Evolutionary conservation across 2,888 invertebrate genomes (phyloP).

Genomic region (Lypha dubia): DNA sequence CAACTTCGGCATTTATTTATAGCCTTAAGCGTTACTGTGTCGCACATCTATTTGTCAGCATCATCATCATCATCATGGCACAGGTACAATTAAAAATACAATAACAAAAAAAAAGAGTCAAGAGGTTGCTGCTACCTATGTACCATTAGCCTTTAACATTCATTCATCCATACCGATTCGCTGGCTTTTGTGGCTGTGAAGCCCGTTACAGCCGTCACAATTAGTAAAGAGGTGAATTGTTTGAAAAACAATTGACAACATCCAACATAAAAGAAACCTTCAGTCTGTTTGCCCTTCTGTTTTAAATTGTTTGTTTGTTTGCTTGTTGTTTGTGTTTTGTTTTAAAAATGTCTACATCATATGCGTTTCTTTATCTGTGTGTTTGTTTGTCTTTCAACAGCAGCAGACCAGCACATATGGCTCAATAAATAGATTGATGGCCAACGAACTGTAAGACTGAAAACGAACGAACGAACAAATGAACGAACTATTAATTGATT

Average conservation of each 20-base stretch:
- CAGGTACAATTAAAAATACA: constrained; percentile 62
- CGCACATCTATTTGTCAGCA: constrained; percentile 65
- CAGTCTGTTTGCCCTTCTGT: constrained; percentile 46
- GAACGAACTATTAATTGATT: constrained; percentile 43
- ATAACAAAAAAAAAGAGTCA: constrained; percentile 28
- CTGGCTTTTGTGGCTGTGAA: constrained; percentile 11
- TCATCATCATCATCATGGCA: constrained; percentile 55
- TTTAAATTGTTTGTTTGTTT: no score
- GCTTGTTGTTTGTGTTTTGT: constrained; percentile 16
- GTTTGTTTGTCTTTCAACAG: constrained; percentile 9
- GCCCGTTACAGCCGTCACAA: constrained; percentile 53
- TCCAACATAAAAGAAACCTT: constrained; percentile 43
- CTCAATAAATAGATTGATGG: constrained; percentile 21
- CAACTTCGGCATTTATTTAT: constrained; percentile 15
- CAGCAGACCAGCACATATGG: constrained; percentile 4
- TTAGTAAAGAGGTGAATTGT: constrained; percentile 54
- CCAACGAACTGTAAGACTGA: constrained; percentile 10
- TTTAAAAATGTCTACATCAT: constrained; percentile 26
- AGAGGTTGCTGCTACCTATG: constrained; percentile 8
- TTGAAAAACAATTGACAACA: constrained; percentile 38
- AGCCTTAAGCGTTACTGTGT: constrained; percentile 63
- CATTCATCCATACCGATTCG: constrained; percentile 10
- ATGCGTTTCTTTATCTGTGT: not conserved
- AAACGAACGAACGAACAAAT: constrained; percentile 35
- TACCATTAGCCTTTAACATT: constrained; percentile 39